Percentiles rank a stretch among this genome's conserved stretches.
Conservation (phyloP, 2,113 vertebrate species). For the Marmota monax region DNA sequence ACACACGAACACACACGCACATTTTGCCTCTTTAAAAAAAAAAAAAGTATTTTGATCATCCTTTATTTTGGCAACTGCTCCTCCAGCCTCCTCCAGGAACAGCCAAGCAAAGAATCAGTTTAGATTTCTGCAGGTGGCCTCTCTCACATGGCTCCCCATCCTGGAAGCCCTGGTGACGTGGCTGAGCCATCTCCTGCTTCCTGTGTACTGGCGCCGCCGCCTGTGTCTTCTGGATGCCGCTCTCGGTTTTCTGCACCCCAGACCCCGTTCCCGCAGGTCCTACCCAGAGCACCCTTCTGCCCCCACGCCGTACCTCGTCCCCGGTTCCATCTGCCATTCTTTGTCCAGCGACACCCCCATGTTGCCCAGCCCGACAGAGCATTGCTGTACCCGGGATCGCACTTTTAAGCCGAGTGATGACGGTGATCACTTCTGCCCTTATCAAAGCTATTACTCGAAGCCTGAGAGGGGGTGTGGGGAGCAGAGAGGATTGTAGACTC, state of each 20-base stretch:
- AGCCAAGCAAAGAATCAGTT: slow-evolving; percentile 75
- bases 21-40: neutral
- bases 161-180: slow-evolving; percentile 32
- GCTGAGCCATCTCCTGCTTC: neutral
- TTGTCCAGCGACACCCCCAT: neutral
- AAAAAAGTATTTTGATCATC: slow-evolving; percentile 10
- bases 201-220: neutral
- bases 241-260: neutral
- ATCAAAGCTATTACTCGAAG: neutral
- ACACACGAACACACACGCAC: neutral
- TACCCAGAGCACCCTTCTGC: neutral
- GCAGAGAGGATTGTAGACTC: neutral
- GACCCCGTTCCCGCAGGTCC: neutral
- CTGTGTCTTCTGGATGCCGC: neutral
- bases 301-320: neutral
- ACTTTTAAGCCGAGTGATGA: neutral
- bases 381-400: neutral
- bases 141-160: no score
- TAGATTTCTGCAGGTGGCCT: slow-evolving; percentile 1
- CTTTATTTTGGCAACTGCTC: slow-evolving; percentile 25
- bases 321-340: neutral
- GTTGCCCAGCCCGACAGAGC: neutral
- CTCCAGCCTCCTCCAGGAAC: neutral
- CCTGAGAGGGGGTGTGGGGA: neutral
- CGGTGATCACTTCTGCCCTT: neutral